These are phyloP conservation scores for Halocynthia roretzi DNA, from an alignment of 23 tunicate genomes.

Conservation along the genomic window DNA sequence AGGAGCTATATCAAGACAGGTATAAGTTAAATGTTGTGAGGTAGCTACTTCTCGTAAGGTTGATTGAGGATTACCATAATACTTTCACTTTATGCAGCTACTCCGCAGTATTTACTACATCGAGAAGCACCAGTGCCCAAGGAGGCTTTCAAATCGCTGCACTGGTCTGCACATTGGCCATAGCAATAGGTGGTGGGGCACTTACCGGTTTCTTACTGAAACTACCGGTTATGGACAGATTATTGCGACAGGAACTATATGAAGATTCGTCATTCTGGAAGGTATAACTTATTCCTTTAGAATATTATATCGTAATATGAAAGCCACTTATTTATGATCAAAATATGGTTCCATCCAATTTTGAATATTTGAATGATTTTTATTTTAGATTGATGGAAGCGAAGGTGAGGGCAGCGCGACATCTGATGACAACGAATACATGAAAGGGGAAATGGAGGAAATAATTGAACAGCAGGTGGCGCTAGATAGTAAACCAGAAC, in stretches of 20 bases:
- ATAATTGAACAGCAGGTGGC: too few species aligned
- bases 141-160: constrained; percentile 44
- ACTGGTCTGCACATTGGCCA: constrained; percentile 20
- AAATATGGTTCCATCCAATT: too few species aligned
- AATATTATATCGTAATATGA: too few species aligned
- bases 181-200: constrained; percentile 24
- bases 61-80: too few species aligned
- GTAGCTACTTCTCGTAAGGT: too few species aligned
- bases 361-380: too few species aligned
- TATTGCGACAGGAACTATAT: constrained; percentile 19
- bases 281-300: not conserved
- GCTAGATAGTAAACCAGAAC: too few species aligned
- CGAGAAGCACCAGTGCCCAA: constrained; percentile 17
- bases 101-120: constrained; percentile 17
- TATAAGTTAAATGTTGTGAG: not conserved
- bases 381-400: too few species aligned
- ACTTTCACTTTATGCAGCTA: constrained; percentile 22
- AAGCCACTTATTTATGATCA: too few species aligned
- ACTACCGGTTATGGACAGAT: constrained; percentile 26
- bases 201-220: constrained; percentile 43
- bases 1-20: constrained; percentile 55
- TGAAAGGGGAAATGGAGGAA: too few species aligned
- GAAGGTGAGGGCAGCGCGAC: too few species aligned
- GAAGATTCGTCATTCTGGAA: constrained; percentile 39
- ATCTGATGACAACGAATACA: too few species aligned